Percentiles rank a stretch among this genome's conserved stretches.
Conservation (phyloP, 2,888 invertebrate genomes). For the Xylota segnis region DNA sequence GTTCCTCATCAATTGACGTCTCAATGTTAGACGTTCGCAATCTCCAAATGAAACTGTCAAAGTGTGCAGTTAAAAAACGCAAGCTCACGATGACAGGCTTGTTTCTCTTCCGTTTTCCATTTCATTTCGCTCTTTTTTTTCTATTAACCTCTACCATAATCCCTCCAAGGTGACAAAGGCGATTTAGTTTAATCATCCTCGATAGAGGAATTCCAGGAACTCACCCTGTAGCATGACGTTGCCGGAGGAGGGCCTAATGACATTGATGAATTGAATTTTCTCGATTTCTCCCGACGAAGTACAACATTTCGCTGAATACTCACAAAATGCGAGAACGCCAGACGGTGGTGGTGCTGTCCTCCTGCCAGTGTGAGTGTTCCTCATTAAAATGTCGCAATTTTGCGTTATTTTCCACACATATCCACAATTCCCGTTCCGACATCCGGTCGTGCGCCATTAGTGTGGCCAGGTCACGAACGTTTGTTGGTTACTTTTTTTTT, state of each 20-base stretch:
- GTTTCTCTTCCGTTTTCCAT: constrained; percentile 17
- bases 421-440: constrained; percentile 1
- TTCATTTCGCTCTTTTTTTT: constrained; percentile 35
- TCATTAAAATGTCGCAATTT: constrained; percentile 58
- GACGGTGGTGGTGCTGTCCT: neutral
- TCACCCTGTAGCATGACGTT: neutral
- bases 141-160: constrained; percentile 36
- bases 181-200: constrained; percentile 58
- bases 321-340: constrained; percentile 16
- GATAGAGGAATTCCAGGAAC: constrained; percentile 24
- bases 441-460: constrained; percentile 46
- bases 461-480: constrained; percentile 14
- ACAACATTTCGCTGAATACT: constrained; percentile 30
- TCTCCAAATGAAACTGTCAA: constrained; percentile 61
- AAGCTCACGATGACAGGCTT: constrained; percentile 46
- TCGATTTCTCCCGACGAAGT: constrained; percentile 13
- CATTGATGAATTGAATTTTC: constrained; percentile 72
- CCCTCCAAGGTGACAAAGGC: constrained; percentile 53
- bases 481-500: neutral
- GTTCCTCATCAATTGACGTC: constrained; percentile 58
- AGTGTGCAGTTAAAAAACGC: constrained; percentile 23
- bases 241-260: constrained; percentile 28
- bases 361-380: constrained; percentile 29
- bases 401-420: constrained; percentile 28
- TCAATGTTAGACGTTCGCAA: constrained; percentile 56